phyloP scores from a whole-genome alignment of 2,888 invertebrate genomes.

The Baccha elongata region DNA sequence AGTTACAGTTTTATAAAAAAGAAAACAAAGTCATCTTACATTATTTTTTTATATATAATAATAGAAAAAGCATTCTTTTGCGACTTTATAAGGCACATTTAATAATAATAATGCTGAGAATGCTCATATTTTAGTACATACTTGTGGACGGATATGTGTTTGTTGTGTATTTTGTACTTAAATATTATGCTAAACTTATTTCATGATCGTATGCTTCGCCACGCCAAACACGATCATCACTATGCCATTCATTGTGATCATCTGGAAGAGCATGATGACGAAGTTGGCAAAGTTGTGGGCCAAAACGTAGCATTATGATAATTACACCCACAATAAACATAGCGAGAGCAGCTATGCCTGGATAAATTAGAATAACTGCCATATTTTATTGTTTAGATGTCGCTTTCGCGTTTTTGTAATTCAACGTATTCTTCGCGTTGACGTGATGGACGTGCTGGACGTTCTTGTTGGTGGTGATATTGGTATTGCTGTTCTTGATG shows the following conservation, averaged over 20 bases:
- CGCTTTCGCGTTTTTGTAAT: conserved; percentile 90
- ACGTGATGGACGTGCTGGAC: conserved; percentile 79
- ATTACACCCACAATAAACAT: conserved; percentile 90
- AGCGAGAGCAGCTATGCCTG: conserved; percentile 88
- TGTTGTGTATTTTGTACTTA: conserved; percentile 40
- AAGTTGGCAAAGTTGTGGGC: conserved; percentile 87
- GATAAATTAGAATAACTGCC: conserved; percentile 90
- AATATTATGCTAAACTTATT: conserved; percentile 80
- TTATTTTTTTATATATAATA: not conserved
- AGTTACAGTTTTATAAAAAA: conserved; percentile 14
- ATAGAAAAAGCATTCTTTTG: conserved; percentile 36
- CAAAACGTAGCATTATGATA: conserved; percentile 89
- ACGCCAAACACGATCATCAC: conserved; percentile 84
- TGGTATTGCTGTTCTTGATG: conserved; percentile 74
- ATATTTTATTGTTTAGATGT: conserved; percentile 85
- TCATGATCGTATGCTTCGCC: conserved; percentile 82
- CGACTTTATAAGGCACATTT: conserved; percentile 60
- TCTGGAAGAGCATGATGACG: conserved; percentile 87
- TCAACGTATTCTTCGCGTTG: conserved; percentile 84
- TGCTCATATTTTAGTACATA: conserved; percentile 39
- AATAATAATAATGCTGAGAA: conserved; percentile 12
- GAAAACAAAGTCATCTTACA: conserved; percentile 17
- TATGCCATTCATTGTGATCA: conserved; percentile 80
- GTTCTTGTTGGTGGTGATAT: conserved; percentile 76
- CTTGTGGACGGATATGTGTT: conserved; percentile 56